A percentile compares a stretch with the other conserved stretches of the same genome.
phyloP scores from a whole-genome alignment of 2,113 vertebrate species.

The Podarcis raffonei region DNA sequence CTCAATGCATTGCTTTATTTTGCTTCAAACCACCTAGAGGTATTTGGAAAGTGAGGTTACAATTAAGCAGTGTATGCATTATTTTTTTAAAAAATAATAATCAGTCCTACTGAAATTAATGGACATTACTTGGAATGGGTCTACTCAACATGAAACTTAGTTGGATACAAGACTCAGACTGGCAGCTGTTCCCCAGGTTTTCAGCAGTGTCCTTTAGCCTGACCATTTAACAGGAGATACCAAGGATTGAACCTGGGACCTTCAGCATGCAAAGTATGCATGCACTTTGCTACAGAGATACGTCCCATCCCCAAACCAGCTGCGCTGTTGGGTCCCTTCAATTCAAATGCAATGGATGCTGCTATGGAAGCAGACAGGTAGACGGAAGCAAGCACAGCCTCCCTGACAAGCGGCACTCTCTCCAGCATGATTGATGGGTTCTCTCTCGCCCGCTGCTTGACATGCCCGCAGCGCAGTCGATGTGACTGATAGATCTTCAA shows the following conservation, averaged over 20 bases:
- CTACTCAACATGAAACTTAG: too few relatives aligned
- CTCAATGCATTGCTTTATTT: too few relatives aligned
- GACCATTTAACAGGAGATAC: neutral
- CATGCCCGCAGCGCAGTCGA: slow-evolving; percentile 52
- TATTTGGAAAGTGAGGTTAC: too few relatives aligned
- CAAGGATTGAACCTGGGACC: neutral
- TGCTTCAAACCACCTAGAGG: too few relatives aligned
- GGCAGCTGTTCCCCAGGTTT: too few relatives aligned
- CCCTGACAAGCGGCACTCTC: slow-evolving; percentile 15
- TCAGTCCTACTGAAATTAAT: too few relatives aligned
- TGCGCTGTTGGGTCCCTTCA: neutral
- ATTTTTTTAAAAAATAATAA: too few relatives aligned
- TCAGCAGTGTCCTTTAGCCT: too few relatives aligned
- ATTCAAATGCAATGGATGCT: neutral
- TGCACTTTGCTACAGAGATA: neutral
- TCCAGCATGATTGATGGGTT: slow-evolving; percentile 9
- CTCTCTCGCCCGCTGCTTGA: slow-evolving; percentile 20
- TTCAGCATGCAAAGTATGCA: too few relatives aligned
- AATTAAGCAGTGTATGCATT: too few relatives aligned
- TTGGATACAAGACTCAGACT: too few relatives aligned
- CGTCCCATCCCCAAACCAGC: neutral
- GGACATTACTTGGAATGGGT: too few relatives aligned
- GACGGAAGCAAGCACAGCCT: slow-evolving; percentile 33
- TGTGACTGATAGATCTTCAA: slow-evolving; percentile 61
- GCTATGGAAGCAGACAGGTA: slow-evolving; percentile 12